These are phyloP conservation scores for Heliangelus exortis DNA, from an alignment of 2,797 vertebrate genomes.

Conservation along the genomic window DNA sequence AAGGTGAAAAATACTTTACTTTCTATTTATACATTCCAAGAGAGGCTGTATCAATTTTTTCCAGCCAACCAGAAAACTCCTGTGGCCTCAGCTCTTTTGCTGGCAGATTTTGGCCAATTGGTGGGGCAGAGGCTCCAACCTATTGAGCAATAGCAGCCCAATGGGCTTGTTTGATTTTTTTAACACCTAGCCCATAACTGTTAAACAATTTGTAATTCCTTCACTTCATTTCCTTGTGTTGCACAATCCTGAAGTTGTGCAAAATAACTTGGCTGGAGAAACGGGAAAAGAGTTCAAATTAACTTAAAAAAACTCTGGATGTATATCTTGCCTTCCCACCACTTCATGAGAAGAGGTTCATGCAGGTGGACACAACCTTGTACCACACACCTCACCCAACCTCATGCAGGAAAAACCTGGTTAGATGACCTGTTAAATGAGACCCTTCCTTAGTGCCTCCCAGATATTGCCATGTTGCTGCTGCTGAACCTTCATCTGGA, in stretches of 20 bases:
- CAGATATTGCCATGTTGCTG: background rate
- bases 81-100: background rate
- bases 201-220: background rate
- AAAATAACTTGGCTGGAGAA: background rate
- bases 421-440: background rate
- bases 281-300: background rate
- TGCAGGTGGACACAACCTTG: background rate
- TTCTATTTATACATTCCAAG: background rate
- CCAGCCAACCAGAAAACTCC: background rate
- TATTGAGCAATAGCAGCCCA: background rate
- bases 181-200: background rate
- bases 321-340: background rate
- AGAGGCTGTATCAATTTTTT: background rate
- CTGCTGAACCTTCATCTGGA: background rate
- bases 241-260: background rate
- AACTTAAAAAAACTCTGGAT: background rate
- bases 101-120: background rate
- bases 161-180: background rate
- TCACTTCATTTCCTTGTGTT: background rate
- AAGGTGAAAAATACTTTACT: background rate
- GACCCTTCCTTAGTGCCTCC: background rate
- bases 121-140: background rate
- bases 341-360: background rate
- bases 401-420: background rate
- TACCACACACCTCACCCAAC: background rate